These are phyloP conservation scores for Aptenodytes forsteri DNA, from an alignment of 2,113 vertebrate species.

Conservation along the genomic window DNA sequence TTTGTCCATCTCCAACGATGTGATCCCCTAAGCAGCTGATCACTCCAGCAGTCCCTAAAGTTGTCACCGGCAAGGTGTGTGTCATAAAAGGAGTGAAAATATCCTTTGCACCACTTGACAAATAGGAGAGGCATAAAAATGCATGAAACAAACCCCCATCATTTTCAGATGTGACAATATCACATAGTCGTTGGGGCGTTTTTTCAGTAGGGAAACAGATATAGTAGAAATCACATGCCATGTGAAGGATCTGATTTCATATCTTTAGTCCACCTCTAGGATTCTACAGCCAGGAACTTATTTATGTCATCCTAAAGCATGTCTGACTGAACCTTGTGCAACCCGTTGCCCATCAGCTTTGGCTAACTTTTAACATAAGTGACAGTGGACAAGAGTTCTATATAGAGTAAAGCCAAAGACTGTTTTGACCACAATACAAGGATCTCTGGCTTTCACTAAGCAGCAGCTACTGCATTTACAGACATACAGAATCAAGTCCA, in stretches of 20 bases:
- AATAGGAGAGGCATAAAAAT: neutral
- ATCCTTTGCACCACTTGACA: neutral
- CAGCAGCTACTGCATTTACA: neutral
- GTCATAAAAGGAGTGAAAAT: neutral
- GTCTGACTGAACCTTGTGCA: neutral
- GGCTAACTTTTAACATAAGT: neutral
- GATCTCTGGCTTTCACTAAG: neutral
- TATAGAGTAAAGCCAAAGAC: neutral
- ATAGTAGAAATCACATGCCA: neutral
- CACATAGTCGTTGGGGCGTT: neutral
- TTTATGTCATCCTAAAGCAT: neutral
- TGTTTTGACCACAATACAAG: neutral
- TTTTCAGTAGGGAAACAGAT: neutral
- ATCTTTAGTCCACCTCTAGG: neutral
- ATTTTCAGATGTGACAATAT: neutral
- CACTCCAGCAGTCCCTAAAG: neutral
- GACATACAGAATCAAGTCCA: neutral
- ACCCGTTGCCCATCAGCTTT: rapidly evolving
- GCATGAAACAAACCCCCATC: rapidly evolving
- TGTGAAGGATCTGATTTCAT: neutral
- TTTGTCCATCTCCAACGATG: neutral
- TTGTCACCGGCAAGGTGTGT: neutral
- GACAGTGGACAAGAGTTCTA: neutral
- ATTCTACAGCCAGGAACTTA: neutral
- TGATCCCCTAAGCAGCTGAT: neutral